Evolutionary conservation across 1,140 invertebrate species (phyloP), one percentile per base, ranked within the genome.

Genomic region (Colletes latitarsis): DNA sequence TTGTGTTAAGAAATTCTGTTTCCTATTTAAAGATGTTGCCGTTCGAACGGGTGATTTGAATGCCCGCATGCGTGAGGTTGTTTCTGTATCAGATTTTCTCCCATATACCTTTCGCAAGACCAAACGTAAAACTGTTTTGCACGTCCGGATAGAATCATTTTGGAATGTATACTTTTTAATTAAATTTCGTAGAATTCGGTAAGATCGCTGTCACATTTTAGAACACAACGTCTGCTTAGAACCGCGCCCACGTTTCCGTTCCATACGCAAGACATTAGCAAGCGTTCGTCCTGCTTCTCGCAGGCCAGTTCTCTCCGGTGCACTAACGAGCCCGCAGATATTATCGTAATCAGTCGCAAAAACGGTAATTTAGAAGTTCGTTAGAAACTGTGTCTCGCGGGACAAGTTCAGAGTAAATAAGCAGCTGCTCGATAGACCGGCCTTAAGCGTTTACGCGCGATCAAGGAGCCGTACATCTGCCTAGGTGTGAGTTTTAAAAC

Each of bases 331-430:
- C 46, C 5, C 62, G 53, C 21, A 68, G 79, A 75, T 74, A 80
- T 66, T 41, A 74, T 80, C 77, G 58, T 67, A 57, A 66, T 66
- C 52, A 67, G 49, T 49, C 15, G 71, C 62, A 58, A 64, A 64
- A 73, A 73, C 77, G 30, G 62, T 74, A 80, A 80, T 80, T 74
- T 74, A 66, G 77, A 66, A 66, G 71, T 74, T 80, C 71, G 62
- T 80, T 80, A 80, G 77, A 80, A 74, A 53, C 64, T 19, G 67
- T 67, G 49, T 64, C 5, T 17, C 21, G n/a, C 9, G 30, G 15
- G 53, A 71, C 30, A 57, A 46, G 43, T 17, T 53, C 68, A 57
- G 57, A 49, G 30, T 58, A 64, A 57, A 46, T 21, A 12, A 12
- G 52, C 77, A 80, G 77, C 77, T 80, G 77, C 70, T 49, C 15